Evolutionary conservation across 2,113 vertebrate genomes (phyloP), one percentile per base, ranked within the genome.

Genomic region (Peromyscus maniculatus): DNA sequence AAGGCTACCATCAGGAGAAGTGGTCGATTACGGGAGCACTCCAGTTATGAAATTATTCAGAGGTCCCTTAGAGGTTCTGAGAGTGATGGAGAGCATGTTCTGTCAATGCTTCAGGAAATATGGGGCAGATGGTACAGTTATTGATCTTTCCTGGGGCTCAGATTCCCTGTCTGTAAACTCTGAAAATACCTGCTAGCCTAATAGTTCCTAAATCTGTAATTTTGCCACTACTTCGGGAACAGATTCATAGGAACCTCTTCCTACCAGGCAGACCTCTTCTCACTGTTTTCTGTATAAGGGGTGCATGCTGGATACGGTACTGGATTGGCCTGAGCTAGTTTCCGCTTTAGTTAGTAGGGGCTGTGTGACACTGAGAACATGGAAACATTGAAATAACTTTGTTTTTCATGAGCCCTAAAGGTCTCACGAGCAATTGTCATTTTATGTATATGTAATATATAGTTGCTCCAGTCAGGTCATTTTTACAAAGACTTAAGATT

Each of bases 41-140:
- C 75, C 57, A 31, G 36, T 36, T 84, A 72, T 64, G 26, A 83
- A 88, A 77, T 82, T 78, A 94, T 93, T 94, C 46, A 93, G 39
- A 75, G 87, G 94, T 97, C 87, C 87, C 77, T 66, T 77, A 86
- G 95, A 98, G 96, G 89, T 97, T 92, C 95, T 96, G 77, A 90
- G 97, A 95, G 66, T 94, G 79, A 91, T 74, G 28, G 84, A 11
- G 79, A 71, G 96, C 55, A 72, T 87, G 46, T 46, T 87, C 21
- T 67, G 43, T 83, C 97, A 96, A 86, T 17, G 13, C 75, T 91
- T 0, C 8, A 93, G 92, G n/a, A 91, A 95, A 96, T 64, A 46
- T 31, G 57, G 15, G 77, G 26, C 46, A 88, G 43, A 64, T 52
- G 16, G 78, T 39, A 92, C 16, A n/a, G n/a, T 43, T 79, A 96